Conservation (phyloP, 2,888 invertebrate species). For the Napeogenes sylphis region DNA sequence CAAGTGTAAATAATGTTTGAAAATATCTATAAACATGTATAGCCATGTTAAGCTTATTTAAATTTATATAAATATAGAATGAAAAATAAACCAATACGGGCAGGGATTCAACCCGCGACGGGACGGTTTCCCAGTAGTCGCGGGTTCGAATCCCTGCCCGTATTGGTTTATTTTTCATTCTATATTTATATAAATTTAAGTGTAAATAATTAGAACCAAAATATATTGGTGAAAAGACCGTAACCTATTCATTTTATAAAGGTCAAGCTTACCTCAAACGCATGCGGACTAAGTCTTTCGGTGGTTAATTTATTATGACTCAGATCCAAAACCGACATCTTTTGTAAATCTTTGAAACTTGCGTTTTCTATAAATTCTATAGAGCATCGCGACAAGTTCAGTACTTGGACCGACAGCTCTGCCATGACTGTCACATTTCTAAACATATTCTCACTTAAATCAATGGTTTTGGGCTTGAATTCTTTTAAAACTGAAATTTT, state of each 20-base stretch:
- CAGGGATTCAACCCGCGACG: no score
- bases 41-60: no score
- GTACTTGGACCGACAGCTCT: constrained; percentile 65
- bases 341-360: constrained; percentile 80
- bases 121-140: no score
- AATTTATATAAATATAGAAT: no score
- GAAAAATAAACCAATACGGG: no score
- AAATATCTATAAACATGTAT: no score
- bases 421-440: constrained; percentile 75
- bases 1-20: no score
- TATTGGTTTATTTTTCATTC: no score
- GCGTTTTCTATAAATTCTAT: constrained; percentile 79
- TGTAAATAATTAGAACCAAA: no score
- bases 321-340: constrained; percentile 81
- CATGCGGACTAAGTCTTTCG: constrained; percentile 78
- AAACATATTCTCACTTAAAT: constrained; percentile 68
- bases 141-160: no score
- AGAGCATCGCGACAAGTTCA: constrained; percentile 80
- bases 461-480: constrained; percentile 55
- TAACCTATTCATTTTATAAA: neutral
- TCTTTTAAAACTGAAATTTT: constrained; percentile 48
- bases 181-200: no score
- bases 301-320: constrained; percentile 82
- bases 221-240: neutral
- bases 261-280: constrained; percentile 79